phyloP scores from a whole-genome alignment of 2,888 invertebrate species.

The Drosophila meridionalis region DNA sequence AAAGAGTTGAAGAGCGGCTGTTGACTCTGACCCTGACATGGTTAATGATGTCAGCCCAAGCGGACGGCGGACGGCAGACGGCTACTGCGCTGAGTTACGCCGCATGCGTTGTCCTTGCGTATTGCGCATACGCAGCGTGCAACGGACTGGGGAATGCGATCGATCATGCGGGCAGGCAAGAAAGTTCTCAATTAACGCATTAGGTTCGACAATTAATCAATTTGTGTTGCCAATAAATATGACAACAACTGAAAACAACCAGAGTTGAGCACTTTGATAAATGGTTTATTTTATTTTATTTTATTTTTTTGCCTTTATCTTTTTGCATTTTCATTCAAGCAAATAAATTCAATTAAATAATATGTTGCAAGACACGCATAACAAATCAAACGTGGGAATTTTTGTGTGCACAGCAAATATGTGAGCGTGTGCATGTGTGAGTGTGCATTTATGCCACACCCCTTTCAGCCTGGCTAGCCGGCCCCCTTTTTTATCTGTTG shows the following conservation, averaged over 20 bases:
- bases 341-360: conserved; percentile 75
- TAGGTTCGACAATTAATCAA: conserved; percentile 66
- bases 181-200: conserved; percentile 44
- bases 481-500: conserved; percentile 14
- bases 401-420: conserved; percentile 59
- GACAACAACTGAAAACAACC: conserved; percentile 42
- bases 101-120: conserved; percentile 47
- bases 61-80: conserved; percentile 33
- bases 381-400: conserved; percentile 70
- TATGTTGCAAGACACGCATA: conserved; percentile 63
- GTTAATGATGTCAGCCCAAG: conserved; percentile 32
- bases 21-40: conserved; percentile 52
- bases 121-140: conserved; percentile 57
- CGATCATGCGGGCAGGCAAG: conserved; percentile 39
- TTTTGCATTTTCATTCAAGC: conserved; percentile 66
- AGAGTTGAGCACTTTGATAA: conserved; percentile 55
- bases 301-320: conserved; percentile 1
- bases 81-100: conserved; percentile 57
- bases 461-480: not conserved
- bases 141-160: conserved; percentile 5
- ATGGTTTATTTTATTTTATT: conserved; percentile 41
- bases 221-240: conserved; percentile 79
- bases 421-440: conserved; percentile 2
- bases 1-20: not conserved
- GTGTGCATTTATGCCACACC: conserved; percentile 12